phyloP scores from a whole-genome alignment of 2,113 vertebrate species.

The Hypocryptadius cinnamomeus region DNA sequence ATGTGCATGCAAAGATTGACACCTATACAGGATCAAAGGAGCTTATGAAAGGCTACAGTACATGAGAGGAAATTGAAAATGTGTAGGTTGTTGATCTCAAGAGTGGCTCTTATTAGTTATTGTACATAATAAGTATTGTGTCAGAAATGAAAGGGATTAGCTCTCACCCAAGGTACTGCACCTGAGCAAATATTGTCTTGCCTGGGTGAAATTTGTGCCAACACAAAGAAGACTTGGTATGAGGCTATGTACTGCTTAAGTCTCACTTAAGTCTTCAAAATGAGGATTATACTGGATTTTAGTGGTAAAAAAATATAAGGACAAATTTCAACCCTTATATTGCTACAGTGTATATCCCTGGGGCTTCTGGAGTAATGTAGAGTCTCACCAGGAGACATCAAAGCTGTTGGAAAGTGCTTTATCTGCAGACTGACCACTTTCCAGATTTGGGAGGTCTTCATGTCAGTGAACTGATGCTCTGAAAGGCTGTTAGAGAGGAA shows the following conservation, averaged over 20 bases:
- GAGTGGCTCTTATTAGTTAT: constrained; percentile 56
- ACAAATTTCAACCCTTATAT: neutral
- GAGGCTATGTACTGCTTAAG: constrained; percentile 23
- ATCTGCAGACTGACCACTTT: neutral
- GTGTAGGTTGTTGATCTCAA: constrained; percentile 50
- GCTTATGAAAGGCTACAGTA: constrained; percentile 26
- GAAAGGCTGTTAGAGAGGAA: neutral
- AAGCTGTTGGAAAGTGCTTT: neutral
- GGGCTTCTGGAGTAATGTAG: neutral
- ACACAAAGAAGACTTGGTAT: constrained; percentile 48
- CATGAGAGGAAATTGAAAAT: constrained; percentile 54
- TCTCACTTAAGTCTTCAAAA: constrained; percentile 41
- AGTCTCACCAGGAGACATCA: neutral
- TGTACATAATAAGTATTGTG: constrained; percentile 60
- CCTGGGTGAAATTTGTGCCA: constrained; percentile 56
- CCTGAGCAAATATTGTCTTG: constrained; percentile 68
- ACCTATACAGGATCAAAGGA: constrained; percentile 47
- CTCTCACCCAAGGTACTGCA: constrained; percentile 55
- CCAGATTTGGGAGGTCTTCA: neutral
- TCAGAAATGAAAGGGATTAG: constrained; percentile 67
- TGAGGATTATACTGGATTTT: neutral
- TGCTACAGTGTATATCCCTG: neutral
- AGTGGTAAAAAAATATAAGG: neutral
- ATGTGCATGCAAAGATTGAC: constrained; percentile 11
- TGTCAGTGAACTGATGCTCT: neutral